Conservation (phyloP, 2,113 vertebrate genomes). For the Nannobrachium achirus region DNA sequence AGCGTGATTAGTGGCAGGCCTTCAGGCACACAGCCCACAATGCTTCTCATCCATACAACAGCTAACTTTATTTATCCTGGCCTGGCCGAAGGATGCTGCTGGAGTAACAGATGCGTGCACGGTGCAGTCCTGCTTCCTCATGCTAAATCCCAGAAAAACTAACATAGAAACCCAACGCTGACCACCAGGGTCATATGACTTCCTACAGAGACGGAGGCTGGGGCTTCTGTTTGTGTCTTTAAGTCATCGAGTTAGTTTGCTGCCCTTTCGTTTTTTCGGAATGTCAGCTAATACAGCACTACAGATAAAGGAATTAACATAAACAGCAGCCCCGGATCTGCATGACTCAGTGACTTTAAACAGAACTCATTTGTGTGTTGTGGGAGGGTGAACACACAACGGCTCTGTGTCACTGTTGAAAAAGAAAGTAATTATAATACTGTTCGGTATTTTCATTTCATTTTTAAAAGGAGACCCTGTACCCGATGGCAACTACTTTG, state of each 20-base stretch:
- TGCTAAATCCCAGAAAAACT: slow-evolving; percentile 47
- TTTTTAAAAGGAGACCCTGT: slow-evolving; percentile 50
- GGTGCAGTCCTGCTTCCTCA: slow-evolving; percentile 28
- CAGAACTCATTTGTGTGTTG: slow-evolving; percentile 47
- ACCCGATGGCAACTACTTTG: no score
- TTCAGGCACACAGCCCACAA: slow-evolving; percentile 10
- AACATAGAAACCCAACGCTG: slow-evolving; percentile 54
- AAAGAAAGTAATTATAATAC: slow-evolving; percentile 22
- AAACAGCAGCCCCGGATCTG: slow-evolving; percentile 23
- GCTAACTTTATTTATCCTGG: slow-evolving; percentile 44
- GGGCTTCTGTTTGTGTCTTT: slow-evolving; percentile 33
- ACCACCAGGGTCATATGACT: slow-evolving; percentile 33
- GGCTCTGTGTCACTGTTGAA: slow-evolving; percentile 35
- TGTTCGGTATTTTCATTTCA: slow-evolving; percentile 35
- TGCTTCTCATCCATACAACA: slow-evolving; percentile 28
- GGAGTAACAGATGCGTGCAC: slow-evolving; percentile 7
- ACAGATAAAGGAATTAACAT: slow-evolving; percentile 1
- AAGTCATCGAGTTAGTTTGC: slow-evolving; percentile 1
- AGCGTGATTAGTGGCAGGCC: slow-evolving; percentile 38
- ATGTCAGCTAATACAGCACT: slow-evolving; percentile 39
- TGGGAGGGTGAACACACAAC: slow-evolving; percentile 40
- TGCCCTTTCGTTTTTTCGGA: slow-evolving; percentile 32
- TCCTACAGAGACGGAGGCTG: slow-evolving; percentile 8
- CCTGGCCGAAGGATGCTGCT: not conserved
- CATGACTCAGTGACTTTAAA: slow-evolving; percentile 42